Conservation (phyloP, 2,113 vertebrate species). For the Tupaia chinensis region DNA sequence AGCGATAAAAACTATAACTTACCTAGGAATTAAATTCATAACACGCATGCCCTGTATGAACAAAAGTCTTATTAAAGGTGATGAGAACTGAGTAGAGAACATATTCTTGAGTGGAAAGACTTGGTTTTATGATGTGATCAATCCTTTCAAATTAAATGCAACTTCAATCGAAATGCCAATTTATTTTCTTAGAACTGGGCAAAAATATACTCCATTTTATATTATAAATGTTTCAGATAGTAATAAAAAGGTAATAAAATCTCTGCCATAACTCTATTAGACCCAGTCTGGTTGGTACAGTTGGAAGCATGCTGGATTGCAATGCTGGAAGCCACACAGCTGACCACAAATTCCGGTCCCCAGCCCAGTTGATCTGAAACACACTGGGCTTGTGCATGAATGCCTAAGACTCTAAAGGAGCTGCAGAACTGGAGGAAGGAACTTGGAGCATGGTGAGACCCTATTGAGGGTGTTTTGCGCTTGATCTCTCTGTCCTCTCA, state of each 20-base stretch:
- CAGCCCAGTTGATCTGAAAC: too few species aligned
- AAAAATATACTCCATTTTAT: slow-evolving; percentile 12
- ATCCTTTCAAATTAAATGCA: background rate
- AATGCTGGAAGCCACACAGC: too few species aligned
- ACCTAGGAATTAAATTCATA: slow-evolving; percentile 6
- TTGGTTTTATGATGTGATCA: background rate
- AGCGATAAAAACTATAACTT: background rate
- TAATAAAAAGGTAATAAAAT: background rate
- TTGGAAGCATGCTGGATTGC: too few species aligned
- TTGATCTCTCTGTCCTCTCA: too few species aligned
- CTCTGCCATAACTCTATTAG: background rate
- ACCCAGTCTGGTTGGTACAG: too few species aligned
- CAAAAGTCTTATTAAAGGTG: background rate
- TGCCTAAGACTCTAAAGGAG: too few species aligned
- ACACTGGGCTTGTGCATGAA: too few species aligned
- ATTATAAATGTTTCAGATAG: slow-evolving; percentile 8
- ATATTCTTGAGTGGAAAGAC: background rate
- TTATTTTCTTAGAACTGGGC: background rate
- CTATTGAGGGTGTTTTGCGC: too few species aligned
- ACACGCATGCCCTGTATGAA: background rate
- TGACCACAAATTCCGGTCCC: too few species aligned
- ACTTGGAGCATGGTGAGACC: too few species aligned
- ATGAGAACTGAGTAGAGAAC: background rate
- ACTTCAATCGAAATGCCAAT: background rate
- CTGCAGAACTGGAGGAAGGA: too few species aligned